Base-by-base conservation (phyloP, 2,888 invertebrate genomes). In the Oscheius onirici region DNA sequence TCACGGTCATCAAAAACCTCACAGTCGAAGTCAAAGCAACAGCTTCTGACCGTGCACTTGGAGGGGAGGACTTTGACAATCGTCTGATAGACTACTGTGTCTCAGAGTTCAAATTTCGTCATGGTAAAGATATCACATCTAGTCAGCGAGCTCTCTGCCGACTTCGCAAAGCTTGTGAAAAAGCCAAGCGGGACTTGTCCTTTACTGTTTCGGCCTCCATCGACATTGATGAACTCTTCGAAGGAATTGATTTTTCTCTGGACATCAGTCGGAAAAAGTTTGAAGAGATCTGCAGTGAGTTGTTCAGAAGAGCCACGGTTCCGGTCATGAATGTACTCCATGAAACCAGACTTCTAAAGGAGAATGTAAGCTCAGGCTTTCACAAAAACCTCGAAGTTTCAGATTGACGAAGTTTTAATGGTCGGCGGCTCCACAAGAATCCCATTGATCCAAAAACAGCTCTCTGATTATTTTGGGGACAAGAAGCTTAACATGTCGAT, bases 221-320 rank as follows among this genome's bases (percentile, higher is more conserved):
- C 86, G 96, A 97, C 90, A 96, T 97, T 82, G 96, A 97, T 88
- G 95, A 95, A 0, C 91, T 97, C 71, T 95, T 92, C 86, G 95
- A 97, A 89, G 97, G 96, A 78, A 93, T 95, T 82, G 97, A 99
- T 89, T 97, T 95, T 91, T 95, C 95, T 90, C 95, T 95, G 0
- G 94, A 93, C 71, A 93, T 97, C 88, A 95, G 96, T 24, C 91
- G 96, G 86, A 97, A 97, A 72, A 92, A 96, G 86, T 99, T 99
- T 89, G 97, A 99, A 70, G 86, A 86, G 69, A 83, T 86, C 22
- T 85, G 84, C 89, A 94, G 95, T 15, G 97, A 99, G 89, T 91
- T 97, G 82, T 97, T 99, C 93, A 92, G 95, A 80, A 93, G 93
- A 76, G 97, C 97, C 79, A 92, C 97, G 91, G 95, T 96, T 87